Evolutionary conservation across 2,797 vertebrate species (phyloP), one percentile per base, ranked within the genome.

Genomic region (Chloroceryle inda): DNA sequence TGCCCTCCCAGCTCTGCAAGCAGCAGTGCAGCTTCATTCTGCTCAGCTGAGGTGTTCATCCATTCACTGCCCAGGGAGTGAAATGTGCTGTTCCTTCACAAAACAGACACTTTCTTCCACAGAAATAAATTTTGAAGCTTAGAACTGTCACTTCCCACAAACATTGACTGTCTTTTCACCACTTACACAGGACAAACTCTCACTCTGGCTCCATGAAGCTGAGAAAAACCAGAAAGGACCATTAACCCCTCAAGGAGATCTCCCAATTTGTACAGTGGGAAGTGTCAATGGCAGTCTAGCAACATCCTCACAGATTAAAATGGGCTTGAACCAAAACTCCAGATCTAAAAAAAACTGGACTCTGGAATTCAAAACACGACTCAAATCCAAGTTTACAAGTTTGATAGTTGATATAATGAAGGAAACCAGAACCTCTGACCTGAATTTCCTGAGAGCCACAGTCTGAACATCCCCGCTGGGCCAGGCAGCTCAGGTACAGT

Each of bases 231-330:
- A 67, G 68, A 33, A 86, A 85, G 69, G 35, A 11, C 69, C 69
- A 53, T 45, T 71, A 75, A 77, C 9, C 47, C 38, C 74, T 38
- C 33, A n/a, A 44, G 81, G 62, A 66, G 35, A 45, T 59, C 16
- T 74, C 53, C 38, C 47, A 31, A 0, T 50, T 56, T 2, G 0
- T 50, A n/a, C 31, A 80, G 49, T 5, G 24, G 35, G 6, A 18
- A 72, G 55, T 29, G 26, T 40, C 61, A 71, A 49, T 2, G 77
- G 62, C 79, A 75, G 68, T 26, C 62, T 67, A 83, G 73, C 77
- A 92, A 77, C 83, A 93, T 27, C 47, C 45, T 95, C 79, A 35
- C 85, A 71, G 79, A 26, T 19, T 45, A 22, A 86, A 92, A 72
- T 2, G 13, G 62, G 66, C 61, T 81, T 40, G 38, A 93, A 68